Conservation (phyloP, 1,140 invertebrate genomes). For the Ostrea edulis region DNA sequence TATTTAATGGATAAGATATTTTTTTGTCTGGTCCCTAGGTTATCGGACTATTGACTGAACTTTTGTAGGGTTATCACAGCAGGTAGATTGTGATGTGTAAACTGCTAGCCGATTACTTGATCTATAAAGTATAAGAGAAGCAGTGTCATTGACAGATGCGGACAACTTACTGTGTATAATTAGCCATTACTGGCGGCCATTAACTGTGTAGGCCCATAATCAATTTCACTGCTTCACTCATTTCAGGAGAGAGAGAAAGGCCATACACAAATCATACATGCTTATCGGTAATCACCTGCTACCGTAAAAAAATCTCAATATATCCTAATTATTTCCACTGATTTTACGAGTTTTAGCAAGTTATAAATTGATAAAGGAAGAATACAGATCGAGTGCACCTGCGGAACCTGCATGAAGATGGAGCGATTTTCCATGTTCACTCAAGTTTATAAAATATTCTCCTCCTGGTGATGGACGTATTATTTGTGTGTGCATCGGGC, state of each 20-base stretch:
- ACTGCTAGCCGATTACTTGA: slow-evolving; percentile 2
- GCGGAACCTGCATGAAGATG: slow-evolving; percentile 3
- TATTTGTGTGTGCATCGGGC: background rate
- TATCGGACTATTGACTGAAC: slow-evolving; percentile 27
- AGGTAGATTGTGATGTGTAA: slow-evolving; percentile 9
- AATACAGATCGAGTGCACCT: slow-evolving; percentile 16
- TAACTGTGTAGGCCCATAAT: background rate
- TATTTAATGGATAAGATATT: slow-evolving; percentile 13
- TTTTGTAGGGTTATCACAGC: slow-evolving; percentile 1
- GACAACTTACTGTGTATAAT: slow-evolving; percentile 30
- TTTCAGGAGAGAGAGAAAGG: background rate
- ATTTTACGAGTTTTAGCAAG: slow-evolving; percentile 9
- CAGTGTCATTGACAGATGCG: slow-evolving; percentile 22
- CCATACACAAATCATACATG: slow-evolving; percentile 31
- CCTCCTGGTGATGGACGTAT: background rate
- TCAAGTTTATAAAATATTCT: slow-evolving; percentile 30
- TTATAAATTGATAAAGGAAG: slow-evolving; percentile 38
- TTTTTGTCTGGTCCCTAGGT: background rate
- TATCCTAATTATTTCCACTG: slow-evolving; percentile 33
- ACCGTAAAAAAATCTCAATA: slow-evolving; percentile 21
- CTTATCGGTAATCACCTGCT: slow-evolving; percentile 32
- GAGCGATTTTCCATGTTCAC: slow-evolving; percentile 12
- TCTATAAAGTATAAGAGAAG: slow-evolving; percentile 29
- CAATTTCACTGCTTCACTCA: slow-evolving; percentile 14
- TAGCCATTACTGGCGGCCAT: slow-evolving; percentile 30